Conservation (phyloP, 2,888 invertebrate species). For the Euspilapteryx auroguttella region DNA sequence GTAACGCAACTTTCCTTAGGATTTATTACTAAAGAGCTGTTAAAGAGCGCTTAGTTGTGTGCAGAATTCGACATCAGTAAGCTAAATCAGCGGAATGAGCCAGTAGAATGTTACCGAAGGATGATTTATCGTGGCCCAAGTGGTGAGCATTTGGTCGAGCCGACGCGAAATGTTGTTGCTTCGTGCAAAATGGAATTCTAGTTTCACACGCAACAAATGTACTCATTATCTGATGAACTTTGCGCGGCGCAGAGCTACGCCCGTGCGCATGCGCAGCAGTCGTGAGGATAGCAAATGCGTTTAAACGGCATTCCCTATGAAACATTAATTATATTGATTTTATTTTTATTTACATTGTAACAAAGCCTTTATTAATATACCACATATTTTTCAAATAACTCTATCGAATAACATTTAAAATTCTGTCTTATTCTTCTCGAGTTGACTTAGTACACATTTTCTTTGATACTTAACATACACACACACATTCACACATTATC, state of each 20-base stretch:
- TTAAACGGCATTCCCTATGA: too few species aligned
- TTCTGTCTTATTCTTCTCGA: too few species aligned
- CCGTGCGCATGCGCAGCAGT: too few species aligned
- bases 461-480: too few species aligned
- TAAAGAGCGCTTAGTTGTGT: conserved; percentile 25
- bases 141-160: conserved; percentile 29
- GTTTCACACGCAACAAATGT: conserved; percentile 61
- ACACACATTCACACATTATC: too few species aligned
- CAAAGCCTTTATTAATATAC: too few species aligned
- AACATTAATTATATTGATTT: too few species aligned
- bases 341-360: too few species aligned
- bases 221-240: conserved; percentile 56
- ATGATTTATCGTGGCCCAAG: conserved; percentile 23
- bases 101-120: conserved; percentile 26
- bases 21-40: conserved; percentile 52
- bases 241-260: conserved; percentile 18
- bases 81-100: conserved; percentile 41
- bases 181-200: conserved; percentile 54
- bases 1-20: conserved; percentile 36
- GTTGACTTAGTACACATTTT: too few species aligned
- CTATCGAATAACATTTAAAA: too few species aligned
- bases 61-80: conserved; percentile 23
- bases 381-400: too few species aligned
- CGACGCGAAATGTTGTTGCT: conserved; percentile 31
- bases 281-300: too few species aligned